Evolutionary conservation across 2,797 vertebrate species (phyloP).

Genomic region (Tamandua tetradactyla): DNA sequence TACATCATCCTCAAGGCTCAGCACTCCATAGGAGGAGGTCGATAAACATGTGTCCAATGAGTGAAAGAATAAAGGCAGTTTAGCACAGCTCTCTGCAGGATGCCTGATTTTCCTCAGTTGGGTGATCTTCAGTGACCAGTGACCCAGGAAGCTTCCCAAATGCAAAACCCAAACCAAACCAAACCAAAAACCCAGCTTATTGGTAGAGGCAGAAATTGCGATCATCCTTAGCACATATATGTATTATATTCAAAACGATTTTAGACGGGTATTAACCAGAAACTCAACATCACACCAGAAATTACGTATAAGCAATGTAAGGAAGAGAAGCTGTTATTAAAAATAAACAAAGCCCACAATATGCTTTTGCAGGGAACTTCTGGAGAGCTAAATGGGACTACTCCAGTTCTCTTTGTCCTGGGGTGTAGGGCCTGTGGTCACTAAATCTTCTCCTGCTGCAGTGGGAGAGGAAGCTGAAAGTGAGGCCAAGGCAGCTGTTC

Average conservation of each 20-base stretch:
- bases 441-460: background rate
- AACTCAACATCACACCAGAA: background rate
- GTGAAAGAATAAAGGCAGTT: background rate
- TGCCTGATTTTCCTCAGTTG: background rate
- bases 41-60: slow-evolving; percentile 17
- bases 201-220: background rate
- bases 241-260: slow-evolving; percentile 26
- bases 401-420: background rate
- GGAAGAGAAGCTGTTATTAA: slow-evolving; percentile 46
- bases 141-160: background rate
- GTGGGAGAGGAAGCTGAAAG: background rate
- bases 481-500: background rate
- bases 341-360: background rate
- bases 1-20: background rate
- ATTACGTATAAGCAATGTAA: background rate
- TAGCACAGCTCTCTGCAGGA: background rate
- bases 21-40: background rate
- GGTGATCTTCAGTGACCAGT: background rate
- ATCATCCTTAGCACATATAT: background rate
- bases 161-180: no score
- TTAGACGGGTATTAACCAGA: slow-evolving; percentile 23
- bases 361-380: background rate
- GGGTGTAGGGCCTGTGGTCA: background rate
- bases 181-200: background rate
- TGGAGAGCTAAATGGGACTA: background rate